Evolutionary conservation across 2,888 invertebrate species (phyloP), one percentile per base, ranked within the genome.

Genomic region (Lepidonotus clava): DNA sequence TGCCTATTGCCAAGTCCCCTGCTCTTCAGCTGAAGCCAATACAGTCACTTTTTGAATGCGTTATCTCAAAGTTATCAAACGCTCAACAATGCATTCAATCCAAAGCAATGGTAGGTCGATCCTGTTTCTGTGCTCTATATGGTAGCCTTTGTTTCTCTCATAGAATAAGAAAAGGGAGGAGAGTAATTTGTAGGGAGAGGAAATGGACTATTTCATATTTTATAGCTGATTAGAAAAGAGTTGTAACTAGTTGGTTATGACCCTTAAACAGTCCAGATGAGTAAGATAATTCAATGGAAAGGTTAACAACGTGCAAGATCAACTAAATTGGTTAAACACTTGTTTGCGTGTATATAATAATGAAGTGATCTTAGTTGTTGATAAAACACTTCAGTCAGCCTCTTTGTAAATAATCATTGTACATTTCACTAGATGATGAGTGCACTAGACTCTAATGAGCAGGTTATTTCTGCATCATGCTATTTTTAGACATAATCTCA

Each of bases 91-190:
- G 61, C 61, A 61, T 61, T 61, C 61, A 61, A 61, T n/a, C 28
- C 61, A 61, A 61, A 61, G 61, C 61, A 61, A 61, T 61, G 24
- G 61, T 61, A 61, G 61, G 61, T 61, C 61, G 61, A 61, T 61
- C 18, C 61, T n/a, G n/a, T n/a, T n/a, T n/a, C n/a, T n/a, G 28
- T 28, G 61, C 18, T n/a, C 53, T 53, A n/a, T 53, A 53, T 11
- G 4, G 21, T 53, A n/a, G 1, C n/a, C 53, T 53, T n/a, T 53
- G 21, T 53, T n/a, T 2, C 28, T 18, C 61, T 61, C 61, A 2
- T 28, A 28, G 1, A 71, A 38, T 14, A 71, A 36, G 71, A n/a
- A 21, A 46, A 18, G 46, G 8, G 8, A 46, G 8, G 46, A 18
- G 46, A 18, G 8, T 46, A 18, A 46, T 46, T 11, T 46, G 8